Conservation (phyloP, 2,113 vertebrate genomes). For the Hassar affinis region DNA sequence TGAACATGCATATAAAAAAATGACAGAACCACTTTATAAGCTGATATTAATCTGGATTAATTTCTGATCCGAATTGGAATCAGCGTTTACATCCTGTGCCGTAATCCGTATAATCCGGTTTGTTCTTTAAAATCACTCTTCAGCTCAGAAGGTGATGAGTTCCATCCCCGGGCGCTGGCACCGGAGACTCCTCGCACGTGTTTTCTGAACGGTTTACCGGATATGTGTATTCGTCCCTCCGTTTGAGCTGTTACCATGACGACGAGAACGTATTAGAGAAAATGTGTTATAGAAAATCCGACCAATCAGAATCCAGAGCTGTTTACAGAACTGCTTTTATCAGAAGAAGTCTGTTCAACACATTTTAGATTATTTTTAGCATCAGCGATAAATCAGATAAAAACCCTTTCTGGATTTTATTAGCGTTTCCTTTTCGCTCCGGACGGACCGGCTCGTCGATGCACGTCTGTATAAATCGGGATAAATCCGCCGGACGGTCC, state of each 20-base stretch:
- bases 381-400: neutral
- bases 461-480: conserved; percentile 14
- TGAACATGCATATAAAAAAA: too few relatives aligned
- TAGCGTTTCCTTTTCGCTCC: neutral
- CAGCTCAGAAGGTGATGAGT: too few relatives aligned
- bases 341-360: conserved; percentile 1
- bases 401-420: conserved; percentile 14
- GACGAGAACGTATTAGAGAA: too few relatives aligned
- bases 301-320: conserved; percentile 3
- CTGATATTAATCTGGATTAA: neutral
- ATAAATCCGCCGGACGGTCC: conserved; percentile 8
- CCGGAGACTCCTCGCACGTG: neutral
- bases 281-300: too few relatives aligned
- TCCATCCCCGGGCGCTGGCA: neutral
- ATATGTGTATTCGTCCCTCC: too few relatives aligned
- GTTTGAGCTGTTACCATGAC: neutral
- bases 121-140: too few relatives aligned
- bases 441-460: neutral
- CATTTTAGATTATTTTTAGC: conserved; percentile 1
- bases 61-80: neutral
- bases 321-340: too few relatives aligned
- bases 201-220: too few relatives aligned
- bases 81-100: neutral
- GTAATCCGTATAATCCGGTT: neutral
- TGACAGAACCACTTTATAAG: too few relatives aligned